Conservation (phyloP, 2,888 invertebrate species). For the Rhodophaea formosa region DNA sequence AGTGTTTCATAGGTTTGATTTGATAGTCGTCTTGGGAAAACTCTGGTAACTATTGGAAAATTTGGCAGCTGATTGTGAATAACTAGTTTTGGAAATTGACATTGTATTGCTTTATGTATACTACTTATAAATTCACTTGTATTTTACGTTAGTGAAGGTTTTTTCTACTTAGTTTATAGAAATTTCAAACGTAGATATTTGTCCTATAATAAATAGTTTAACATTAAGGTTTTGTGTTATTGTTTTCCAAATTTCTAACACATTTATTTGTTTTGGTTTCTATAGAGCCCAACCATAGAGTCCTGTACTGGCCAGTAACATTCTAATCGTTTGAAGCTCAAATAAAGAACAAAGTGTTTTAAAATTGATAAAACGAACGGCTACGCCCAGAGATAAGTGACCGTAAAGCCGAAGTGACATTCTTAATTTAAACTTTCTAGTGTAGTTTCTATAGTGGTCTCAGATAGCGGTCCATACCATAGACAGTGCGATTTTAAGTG, state of each 20-base stretch:
- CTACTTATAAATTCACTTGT: constrained; percentile 15
- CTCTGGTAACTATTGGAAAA: constrained; percentile 13
- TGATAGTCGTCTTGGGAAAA: neutral
- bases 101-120: neutral
- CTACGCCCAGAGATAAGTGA: constrained; percentile 19
- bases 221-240: neutral
- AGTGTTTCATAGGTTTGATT: neutral
- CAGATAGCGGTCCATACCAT: constrained; percentile 27
- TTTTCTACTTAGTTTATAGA: neutral
- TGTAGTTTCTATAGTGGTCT: constrained; percentile 13
- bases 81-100: constrained; percentile 15
- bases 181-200: neutral
- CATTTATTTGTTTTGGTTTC: constrained; percentile 36
- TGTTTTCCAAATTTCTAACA: constrained; percentile 26
- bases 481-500: constrained; percentile 46
- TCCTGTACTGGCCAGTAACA: constrained; percentile 61
- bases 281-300: constrained; percentile 59
- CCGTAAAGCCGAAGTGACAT: constrained; percentile 19
- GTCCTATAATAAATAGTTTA: neutral
- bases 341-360: constrained; percentile 42
- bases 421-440: constrained; percentile 17
- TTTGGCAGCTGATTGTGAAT: constrained; percentile 13
- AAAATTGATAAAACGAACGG: constrained; percentile 29
- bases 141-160: constrained; percentile 9
- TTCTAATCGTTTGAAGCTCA: constrained; percentile 41